Percentiles rank a stretch among this genome's conserved stretches.
phyloP scores from a whole-genome alignment of 1,140 invertebrate genomes.

The Leptopilina clavipes region DNA sequence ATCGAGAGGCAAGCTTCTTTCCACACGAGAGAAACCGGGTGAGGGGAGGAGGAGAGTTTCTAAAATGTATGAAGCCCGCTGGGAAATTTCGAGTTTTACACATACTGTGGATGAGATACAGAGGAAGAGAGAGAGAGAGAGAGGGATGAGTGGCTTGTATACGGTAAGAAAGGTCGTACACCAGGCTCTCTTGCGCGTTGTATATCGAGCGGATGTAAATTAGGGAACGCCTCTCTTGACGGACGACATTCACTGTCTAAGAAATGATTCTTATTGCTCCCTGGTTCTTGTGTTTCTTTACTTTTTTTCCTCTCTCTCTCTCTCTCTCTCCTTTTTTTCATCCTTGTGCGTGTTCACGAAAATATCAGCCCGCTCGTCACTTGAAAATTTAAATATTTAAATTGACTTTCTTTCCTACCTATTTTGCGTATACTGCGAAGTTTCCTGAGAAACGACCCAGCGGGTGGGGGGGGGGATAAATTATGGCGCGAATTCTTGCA shows the following conservation, averaged over 20 bases:
- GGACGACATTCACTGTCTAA: constrained; percentile 28
- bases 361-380: constrained; percentile 32
- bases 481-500: constrained; percentile 32
- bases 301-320: no score
- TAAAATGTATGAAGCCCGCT: constrained; percentile 31
- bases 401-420: constrained; percentile 34
- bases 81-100: constrained; percentile 31
- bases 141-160: constrained; percentile 26
- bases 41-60: background rate
- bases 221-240: constrained; percentile 31
- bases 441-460: background rate
- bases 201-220: constrained; percentile 31
- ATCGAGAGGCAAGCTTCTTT: constrained; percentile 18
- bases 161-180: constrained; percentile 8
- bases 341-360: constrained; percentile 23
- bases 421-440: background rate
- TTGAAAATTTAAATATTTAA: constrained; percentile 30
- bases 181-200: constrained; percentile 1
- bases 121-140: no score
- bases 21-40: background rate
- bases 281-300: background rate
- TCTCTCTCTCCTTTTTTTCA: background rate
- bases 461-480: constrained; percentile 4
- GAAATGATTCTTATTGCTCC: constrained; percentile 33
- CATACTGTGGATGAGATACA: constrained; percentile 21